phyloP scores from a whole-genome alignment of 2,797 vertebrate species.

The Glossophaga mutica region DNA sequence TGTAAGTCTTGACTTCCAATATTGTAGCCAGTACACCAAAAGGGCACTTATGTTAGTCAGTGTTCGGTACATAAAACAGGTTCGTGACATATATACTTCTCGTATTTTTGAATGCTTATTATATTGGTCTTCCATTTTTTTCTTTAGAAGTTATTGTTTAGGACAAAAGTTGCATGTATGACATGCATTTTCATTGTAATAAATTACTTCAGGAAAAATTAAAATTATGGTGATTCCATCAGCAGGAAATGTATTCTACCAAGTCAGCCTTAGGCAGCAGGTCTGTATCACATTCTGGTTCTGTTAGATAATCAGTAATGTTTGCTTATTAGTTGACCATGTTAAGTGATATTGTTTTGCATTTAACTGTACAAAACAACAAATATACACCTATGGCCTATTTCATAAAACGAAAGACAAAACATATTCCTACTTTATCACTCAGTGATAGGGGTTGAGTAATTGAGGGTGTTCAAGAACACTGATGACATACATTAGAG shows the following conservation, averaged over 20 bases:
- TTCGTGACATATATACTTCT: neutral
- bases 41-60: fast-evolving
- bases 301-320: neutral
- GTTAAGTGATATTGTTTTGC: neutral
- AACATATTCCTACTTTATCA: neutral
- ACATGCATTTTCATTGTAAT: neutral
- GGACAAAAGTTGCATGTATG: fast-evolving
- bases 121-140: neutral
- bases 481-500: neutral
- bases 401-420: neutral
- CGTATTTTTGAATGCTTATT: neutral
- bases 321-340: neutral
- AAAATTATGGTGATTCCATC: neutral
- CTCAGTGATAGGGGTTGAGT: neutral
- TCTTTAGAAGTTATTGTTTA: neutral
- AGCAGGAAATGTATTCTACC: neutral
- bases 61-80: neutral
- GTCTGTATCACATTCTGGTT: neutral
- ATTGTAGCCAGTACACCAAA: neutral
- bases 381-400: neutral
- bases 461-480: neutral
- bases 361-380: neutral
- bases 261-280: neutral
- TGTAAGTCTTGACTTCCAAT: neutral
- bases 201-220: neutral